phyloP scores from a whole-genome alignment of 2,113 vertebrate genomes.

The Poeciliopsis occidentalis region DNA sequence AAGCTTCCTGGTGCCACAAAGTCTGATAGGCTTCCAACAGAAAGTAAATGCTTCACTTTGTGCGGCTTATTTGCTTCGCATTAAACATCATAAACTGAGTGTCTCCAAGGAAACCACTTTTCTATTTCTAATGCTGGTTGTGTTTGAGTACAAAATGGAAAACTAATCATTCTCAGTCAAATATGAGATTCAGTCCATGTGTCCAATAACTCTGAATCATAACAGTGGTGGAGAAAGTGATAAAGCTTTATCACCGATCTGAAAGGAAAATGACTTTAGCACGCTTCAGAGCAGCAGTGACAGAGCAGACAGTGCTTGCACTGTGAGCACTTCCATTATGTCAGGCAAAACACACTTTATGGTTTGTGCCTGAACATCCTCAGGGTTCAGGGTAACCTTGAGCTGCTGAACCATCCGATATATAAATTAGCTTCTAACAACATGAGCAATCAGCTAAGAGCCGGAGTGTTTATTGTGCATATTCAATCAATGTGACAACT shows the following conservation, averaged over 20 bases:
- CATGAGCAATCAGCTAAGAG: slow-evolving; percentile 62
- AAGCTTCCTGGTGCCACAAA: no score
- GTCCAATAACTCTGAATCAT: background rate
- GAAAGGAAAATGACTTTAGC: background rate
- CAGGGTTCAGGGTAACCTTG: slow-evolving; percentile 29
- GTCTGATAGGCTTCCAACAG: no score
- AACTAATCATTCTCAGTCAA: background rate
- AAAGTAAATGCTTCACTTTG: no score
- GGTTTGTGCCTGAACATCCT: slow-evolving; percentile 5
- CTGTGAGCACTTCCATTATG: slow-evolving; percentile 23
- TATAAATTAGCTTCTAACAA: slow-evolving; percentile 40
- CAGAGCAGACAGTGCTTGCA: slow-evolving; percentile 8
- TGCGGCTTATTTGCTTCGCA: no score
- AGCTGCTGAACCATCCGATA: slow-evolving; percentile 22
- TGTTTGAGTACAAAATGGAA: background rate
- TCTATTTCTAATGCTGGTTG: background rate
- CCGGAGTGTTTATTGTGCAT: slow-evolving; percentile 49
- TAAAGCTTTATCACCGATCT: background rate
- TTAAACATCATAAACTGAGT: no score
- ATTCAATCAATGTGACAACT: slow-evolving; percentile 63
- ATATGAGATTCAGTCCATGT: background rate
- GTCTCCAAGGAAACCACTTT: no score
- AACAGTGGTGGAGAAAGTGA: background rate
- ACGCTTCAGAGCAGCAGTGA: background rate
- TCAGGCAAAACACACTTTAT: slow-evolving; percentile 29